Evolutionary conservation across 2,888 invertebrate species (phyloP).

Genomic region (Marasmarcha lunaedactyla): DNA sequence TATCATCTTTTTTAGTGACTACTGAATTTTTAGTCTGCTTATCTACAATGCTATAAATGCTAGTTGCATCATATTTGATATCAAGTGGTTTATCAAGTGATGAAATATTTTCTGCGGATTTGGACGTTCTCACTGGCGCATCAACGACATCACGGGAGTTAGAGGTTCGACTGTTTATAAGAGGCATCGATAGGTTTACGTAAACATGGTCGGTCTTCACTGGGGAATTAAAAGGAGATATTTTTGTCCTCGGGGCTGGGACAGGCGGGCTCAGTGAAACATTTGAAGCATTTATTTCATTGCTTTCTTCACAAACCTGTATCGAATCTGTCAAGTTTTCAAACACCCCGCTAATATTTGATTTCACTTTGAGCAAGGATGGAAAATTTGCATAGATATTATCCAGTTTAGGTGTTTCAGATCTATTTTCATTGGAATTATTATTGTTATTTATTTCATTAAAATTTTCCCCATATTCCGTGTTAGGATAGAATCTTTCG

Average conservation of each 20-base stretch:
- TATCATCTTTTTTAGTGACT: constrained; percentile 13
- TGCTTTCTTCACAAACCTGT: constrained; percentile 72
- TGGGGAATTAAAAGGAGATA: constrained; percentile 41
- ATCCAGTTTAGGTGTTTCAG: constrained; percentile 15
- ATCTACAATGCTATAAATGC: constrained; percentile 2
- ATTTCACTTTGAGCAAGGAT: constrained; percentile 36
- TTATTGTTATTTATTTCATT: constrained; percentile 60
- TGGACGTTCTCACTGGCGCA: constrained; percentile 41
- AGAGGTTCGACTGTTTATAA: constrained; percentile 37
- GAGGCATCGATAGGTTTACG: constrained; percentile 68
- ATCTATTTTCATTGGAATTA: constrained; percentile 9
- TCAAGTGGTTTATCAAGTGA: constrained; percentile 19
- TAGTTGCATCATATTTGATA: constrained; percentile 9
- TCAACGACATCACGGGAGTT: constrained; percentile 43
- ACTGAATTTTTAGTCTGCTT: constrained; percentile 8
- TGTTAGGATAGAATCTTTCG: constrained; percentile 62
- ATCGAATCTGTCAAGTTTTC: constrained; percentile 77
- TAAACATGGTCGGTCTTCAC: constrained; percentile 67
- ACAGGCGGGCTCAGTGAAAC: constrained; percentile 66
- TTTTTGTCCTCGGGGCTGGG: constrained; percentile 70
- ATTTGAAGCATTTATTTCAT: constrained; percentile 36
- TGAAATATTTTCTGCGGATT: constrained; percentile 45
- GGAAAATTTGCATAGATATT: constrained; percentile 60
- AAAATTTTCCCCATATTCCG: constrained; percentile 58
- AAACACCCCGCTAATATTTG: constrained; percentile 59